Conservation (phyloP, 2,113 vertebrate species). For the Pituophis catenifer region DNA sequence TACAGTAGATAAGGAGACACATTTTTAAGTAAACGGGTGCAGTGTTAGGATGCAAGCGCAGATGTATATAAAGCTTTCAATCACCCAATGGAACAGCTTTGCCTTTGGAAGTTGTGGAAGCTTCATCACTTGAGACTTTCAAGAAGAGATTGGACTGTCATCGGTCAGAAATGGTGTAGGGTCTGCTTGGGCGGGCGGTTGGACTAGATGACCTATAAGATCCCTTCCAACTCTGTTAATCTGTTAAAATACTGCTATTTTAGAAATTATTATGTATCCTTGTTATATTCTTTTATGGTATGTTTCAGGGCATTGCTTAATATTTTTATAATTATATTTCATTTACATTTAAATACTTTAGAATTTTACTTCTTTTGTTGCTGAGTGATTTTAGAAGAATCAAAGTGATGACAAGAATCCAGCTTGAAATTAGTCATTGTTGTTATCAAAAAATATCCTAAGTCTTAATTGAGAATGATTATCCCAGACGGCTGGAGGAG, state of each 20-base stretch:
- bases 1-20: background rate
- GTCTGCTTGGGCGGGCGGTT: too few species aligned
- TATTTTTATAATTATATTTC: background rate
- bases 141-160: too few species aligned
- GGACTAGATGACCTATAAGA: too few species aligned
- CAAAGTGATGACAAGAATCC: background rate
- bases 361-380: background rate
- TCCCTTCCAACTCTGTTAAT: too few species aligned
- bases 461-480: slow-evolving; percentile 25
- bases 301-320: background rate
- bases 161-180: too few species aligned
- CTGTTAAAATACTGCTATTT: background rate
- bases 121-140: too few species aligned
- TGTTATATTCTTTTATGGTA: background rate
- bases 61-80: background rate
- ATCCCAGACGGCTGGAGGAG: slow-evolving; percentile 21
- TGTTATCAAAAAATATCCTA: background rate
- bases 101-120: too few species aligned
- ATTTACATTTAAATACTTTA: background rate
- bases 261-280: background rate
- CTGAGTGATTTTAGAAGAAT: background rate
- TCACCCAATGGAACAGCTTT: background rate
- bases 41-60: background rate
- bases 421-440: background rate
- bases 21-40: background rate